Percentiles rank a stretch among this genome's conserved stretches.
phyloP scores from a whole-genome alignment of 2,113 vertebrate genomes.

The Corythaixoides concolor region DNA sequence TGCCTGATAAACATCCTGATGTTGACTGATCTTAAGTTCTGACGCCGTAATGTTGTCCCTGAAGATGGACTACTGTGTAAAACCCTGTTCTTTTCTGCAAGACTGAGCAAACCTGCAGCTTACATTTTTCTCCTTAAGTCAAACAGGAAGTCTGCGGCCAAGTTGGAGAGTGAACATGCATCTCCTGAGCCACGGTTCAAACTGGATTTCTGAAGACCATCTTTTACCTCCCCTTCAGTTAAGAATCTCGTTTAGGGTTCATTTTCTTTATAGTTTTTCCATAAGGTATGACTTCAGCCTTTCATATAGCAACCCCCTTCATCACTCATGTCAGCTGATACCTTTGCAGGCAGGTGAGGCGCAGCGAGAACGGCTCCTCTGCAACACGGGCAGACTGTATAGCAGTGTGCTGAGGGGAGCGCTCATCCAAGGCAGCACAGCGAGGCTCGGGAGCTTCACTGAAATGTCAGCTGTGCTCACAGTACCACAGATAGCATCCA shows the following conservation, averaged over 20 bases:
- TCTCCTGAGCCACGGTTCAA: not conserved
- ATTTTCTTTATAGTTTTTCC: not conserved
- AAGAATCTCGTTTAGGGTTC: not conserved
- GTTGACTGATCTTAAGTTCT: not conserved
- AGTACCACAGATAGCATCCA: not conserved
- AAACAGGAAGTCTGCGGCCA: not conserved
- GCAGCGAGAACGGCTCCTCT: not conserved
- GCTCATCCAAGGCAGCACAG: slow-evolving; percentile 8
- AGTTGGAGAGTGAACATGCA: not conserved
- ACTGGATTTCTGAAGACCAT: not conserved
- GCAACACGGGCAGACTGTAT: not conserved
- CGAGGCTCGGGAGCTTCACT: not conserved
- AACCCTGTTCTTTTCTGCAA: not conserved
- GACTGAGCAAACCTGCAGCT: not conserved
- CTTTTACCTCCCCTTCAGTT: not conserved
- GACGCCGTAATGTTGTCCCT: not conserved
- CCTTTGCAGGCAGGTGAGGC: not conserved
- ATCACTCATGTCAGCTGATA: not conserved
- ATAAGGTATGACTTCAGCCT: not conserved
- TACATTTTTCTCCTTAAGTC: not conserved
- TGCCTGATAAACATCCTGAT: not conserved
- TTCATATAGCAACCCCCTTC: not conserved
- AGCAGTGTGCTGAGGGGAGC: not conserved
- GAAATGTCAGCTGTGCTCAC: not conserved
- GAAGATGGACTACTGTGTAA: not conserved